Evolutionary conservation across 2,888 invertebrate genomes (phyloP), one percentile per base, ranked within the genome.

Genomic region (Formica aserva): DNA sequence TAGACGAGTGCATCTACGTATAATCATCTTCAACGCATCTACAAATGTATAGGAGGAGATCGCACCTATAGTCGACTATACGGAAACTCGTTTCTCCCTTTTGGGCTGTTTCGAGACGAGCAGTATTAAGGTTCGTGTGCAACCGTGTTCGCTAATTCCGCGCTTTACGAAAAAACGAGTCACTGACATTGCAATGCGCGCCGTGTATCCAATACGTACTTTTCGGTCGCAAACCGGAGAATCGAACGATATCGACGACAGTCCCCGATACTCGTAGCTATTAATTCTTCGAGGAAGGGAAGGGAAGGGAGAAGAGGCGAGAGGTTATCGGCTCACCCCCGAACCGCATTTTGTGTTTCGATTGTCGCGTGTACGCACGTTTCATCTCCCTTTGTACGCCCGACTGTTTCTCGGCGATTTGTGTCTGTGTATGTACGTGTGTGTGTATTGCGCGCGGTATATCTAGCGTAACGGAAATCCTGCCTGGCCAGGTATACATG

Each of bases 391-490:
- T 32, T 83, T 80, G 86, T 80, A 65, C 57, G 18, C 13, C 26
- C 32, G 80, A 26, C 26, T 74, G 72, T 84, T 88, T 26, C 88
- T 86, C 86, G 74, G 66, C 86, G 89, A 89, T 85, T 91, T 89
- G 88, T 85, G 84, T 86, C n/a, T 52, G 48, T 52, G n/a, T 52
- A 8, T 18, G 48, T 48, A 6, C 6, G 48, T 52, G n/a, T 6
- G 0, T 48, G 48, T 18, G 48, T 52, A 52, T 52, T 83, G 83
- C 84, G 57, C 86, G 84, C 77, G 81, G 88, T 86, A 85, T 86
- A 88, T 88, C 89, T 85, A 84, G 83, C 87, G 90, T 88, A 91
- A 91, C 90, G 90, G 91, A 90, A 91, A 90, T 90, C 90, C 90
- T 86, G 88, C 86, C 84, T 48, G 81, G 65, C 82, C 86, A 52